Percentiles rank a stretch among this genome's conserved stretches.
phyloP scores from a whole-genome alignment of 1,140 invertebrate species.

The Ooceraea biroi region DNA sequence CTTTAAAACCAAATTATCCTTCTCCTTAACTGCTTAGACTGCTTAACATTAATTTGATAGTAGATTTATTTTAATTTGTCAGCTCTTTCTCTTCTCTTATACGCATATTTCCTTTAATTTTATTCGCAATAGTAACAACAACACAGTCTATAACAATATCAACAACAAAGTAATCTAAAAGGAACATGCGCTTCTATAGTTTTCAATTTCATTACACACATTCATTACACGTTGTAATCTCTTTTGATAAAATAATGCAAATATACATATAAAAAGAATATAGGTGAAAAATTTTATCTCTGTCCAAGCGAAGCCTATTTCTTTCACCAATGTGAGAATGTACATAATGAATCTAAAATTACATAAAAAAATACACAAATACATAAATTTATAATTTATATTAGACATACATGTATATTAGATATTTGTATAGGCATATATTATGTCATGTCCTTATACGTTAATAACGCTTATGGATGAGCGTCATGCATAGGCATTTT shows the following conservation, averaged over 20 bases:
- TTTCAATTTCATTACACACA: too few relatives aligned
- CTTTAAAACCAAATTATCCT: slow-evolving; percentile 8
- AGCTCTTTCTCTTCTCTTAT: background rate
- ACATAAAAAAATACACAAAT: background rate
- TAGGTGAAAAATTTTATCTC: background rate
- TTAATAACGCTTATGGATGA: slow-evolving; percentile 38
- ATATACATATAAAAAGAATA: slow-evolving; percentile 53
- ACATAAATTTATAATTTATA: background rate
- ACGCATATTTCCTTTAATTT: slow-evolving; percentile 13
- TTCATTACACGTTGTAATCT: slow-evolving; percentile 6
- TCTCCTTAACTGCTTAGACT: background rate
- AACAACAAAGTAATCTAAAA: too few relatives aligned
- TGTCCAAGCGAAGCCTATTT: background rate
- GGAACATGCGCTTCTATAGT: too few relatives aligned
- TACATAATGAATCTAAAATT: slow-evolving; percentile 36
- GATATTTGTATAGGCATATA: slow-evolving; percentile 38
- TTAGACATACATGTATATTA: slow-evolving; percentile 42
- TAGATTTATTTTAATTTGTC: slow-evolving; percentile 21
- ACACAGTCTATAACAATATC: too few relatives aligned
- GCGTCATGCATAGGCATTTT: slow-evolving; percentile 42
- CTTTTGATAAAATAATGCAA: slow-evolving; percentile 38
- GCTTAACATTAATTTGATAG: slow-evolving; percentile 32
- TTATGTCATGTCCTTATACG: slow-evolving; percentile 61
- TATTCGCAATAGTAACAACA: background rate
- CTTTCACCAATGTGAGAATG: slow-evolving; percentile 32